These are phyloP conservation scores for Pristionchus exspectatus DNA, from an alignment of 2,888 invertebrate species.

Conservation along the genomic window DNA sequence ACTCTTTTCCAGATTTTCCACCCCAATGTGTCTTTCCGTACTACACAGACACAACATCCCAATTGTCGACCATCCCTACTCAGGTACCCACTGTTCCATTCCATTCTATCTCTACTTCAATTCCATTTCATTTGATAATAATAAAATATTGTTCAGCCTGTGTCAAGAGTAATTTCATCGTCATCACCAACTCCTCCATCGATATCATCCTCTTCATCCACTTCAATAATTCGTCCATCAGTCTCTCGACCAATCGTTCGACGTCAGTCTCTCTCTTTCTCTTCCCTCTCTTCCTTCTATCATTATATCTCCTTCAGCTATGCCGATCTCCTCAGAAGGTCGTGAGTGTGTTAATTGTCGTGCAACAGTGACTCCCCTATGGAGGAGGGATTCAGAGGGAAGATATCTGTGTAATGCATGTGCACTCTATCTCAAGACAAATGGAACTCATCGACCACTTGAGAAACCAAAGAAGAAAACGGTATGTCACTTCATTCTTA, in stretches of 20 bases:
- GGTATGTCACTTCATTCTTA: constrained; percentile 82
- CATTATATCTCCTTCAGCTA: neutral
- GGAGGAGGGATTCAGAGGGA: constrained; percentile 96
- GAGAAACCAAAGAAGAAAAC: constrained; percentile 98
- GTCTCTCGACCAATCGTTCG: neutral
- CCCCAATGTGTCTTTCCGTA: no score
- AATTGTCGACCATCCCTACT: neutral
- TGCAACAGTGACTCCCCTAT: constrained; percentile 94
- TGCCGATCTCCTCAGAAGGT: constrained; percentile 85
- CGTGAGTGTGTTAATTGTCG: constrained; percentile 98
- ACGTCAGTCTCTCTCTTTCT: neutral
- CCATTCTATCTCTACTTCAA: no score
- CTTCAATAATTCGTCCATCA: neutral
- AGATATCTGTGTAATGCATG: constrained; percentile 96
- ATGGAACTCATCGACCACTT: constrained; percentile 96
- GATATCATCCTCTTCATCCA: neutral
- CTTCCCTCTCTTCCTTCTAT: neutral
- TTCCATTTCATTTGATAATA: no score
- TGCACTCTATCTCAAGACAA: constrained; percentile 99
- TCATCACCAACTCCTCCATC: neutral
- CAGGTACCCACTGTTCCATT: neutral
- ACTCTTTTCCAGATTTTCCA: no score
- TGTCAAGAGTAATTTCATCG: neutral
- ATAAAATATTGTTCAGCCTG: neutral
- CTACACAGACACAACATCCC: no score